A percentile compares a stretch with the other conserved stretches of the same genome.
phyloP scores from a whole-genome alignment of 1,140 invertebrate genomes.

The Brachionus rotundiformis region DNA sequence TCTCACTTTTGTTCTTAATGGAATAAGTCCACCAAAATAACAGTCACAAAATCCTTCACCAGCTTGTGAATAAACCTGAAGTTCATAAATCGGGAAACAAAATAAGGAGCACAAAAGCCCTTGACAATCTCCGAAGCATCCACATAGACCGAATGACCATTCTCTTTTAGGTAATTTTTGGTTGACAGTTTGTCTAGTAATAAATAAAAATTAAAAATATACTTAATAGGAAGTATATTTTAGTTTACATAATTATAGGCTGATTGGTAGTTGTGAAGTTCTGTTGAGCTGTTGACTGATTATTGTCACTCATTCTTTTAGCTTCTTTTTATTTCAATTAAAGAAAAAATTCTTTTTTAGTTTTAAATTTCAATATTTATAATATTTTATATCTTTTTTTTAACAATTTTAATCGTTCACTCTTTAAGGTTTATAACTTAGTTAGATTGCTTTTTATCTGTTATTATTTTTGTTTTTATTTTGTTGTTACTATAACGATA shows the following conservation, averaged over 20 bases:
- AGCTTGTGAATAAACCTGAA: background rate
- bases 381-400: background rate
- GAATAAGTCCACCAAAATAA: background rate
- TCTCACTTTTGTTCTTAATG: constrained; percentile 39
- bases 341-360: background rate
- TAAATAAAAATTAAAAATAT: background rate
- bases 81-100: background rate
- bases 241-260: background rate
- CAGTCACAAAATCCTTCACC: constrained; percentile 37
- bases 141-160: background rate
- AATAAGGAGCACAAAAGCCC: background rate
- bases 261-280: background rate
- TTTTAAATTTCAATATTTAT: background rate
- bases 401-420: background rate
- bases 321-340: background rate
- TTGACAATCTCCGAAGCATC: constrained; percentile 11
- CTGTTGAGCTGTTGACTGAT: no score
- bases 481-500: background rate
- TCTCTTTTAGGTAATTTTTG: constrained; percentile 11
- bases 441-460: constrained; percentile 5
- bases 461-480: background rate
- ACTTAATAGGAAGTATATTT: background rate
- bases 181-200: background rate
- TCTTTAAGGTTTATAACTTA: background rate
- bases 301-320: background rate